These are phyloP conservation scores for Tethya wilhelma DNA, from an alignment of 37 sponge, comb jelly and placozoan species.

Conservation along the genomic window DNA sequence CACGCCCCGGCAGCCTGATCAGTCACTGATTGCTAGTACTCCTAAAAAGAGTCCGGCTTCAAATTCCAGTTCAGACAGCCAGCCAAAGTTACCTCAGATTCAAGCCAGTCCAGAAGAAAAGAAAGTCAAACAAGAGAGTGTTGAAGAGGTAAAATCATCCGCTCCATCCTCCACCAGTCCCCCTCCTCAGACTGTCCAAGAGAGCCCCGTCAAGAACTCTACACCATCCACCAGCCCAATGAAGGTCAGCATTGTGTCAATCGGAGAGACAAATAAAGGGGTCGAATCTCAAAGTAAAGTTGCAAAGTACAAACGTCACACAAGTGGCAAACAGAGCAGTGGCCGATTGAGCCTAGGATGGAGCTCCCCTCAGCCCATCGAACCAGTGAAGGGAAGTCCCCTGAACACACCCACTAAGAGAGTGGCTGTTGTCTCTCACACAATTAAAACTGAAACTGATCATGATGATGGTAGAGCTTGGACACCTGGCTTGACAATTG, in stretches of 20 bases:
- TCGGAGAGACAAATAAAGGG: conserved; percentile 16
- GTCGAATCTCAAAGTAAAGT: neutral
- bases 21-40: neutral
- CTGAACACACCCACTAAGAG: neutral
- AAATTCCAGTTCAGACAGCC: neutral
- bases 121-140: neutral
- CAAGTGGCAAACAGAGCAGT: conserved; percentile 4
- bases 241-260: conserved; percentile 21
- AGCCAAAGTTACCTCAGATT: conserved; percentile 7
- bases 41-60: neutral
- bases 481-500: conserved; percentile 12
- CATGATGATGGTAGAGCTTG: neutral
- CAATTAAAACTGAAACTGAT: neutral
- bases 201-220: neutral
- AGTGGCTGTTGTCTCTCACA: neutral
- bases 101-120: neutral
- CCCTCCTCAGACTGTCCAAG: neutral
- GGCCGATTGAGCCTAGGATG: conserved; percentile 41
- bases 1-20: neutral
- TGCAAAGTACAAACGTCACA: neutral
- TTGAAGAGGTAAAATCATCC: neutral
- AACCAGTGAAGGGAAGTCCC: conserved; percentile 28
- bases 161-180: neutral
- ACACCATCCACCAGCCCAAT: neutral
- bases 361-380: conserved; percentile 31